Evolutionary conservation across 1,140 invertebrate species (phyloP), one percentile per base, ranked within the genome.

Genomic region (Bombus confusus): DNA sequence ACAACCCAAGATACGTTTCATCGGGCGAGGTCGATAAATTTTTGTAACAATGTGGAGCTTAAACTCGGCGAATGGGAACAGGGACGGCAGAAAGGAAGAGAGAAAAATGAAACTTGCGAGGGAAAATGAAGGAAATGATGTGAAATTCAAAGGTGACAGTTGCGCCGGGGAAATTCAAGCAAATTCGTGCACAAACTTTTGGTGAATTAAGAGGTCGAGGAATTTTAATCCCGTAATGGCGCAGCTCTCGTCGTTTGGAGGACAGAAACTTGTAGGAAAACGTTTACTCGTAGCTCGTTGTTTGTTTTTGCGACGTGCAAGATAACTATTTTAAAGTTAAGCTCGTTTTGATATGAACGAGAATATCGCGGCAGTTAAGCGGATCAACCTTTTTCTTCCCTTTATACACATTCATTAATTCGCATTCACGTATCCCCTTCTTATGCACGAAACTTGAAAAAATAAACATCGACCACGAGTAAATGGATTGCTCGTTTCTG

Each of bases 301-400:
- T 72, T 76, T 57, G 74, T 57, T 76, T 57, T 31, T 57, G 22
- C 31, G 31, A 43, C n/a, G 73, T 31, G 43, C 22, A 34, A 59
- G 74, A n/a, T 37, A 76, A 76, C 74, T 76, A 76, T 76, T 76
- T 76, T 76, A 76, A 76, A 76, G 74, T 57, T 57, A 76, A 76
- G 47, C 47, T 57, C 47, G 52, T 34, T 76, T 76, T 57, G 47
- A 76, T 57, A 37, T 41, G 52, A 76, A 76, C 37, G 52, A 25
- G 74, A 76, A 76, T 76, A 57, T 37, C 31, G 74, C 31, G 73
- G 73, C 43, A 12, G 43, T 74, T 74, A 74, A 74, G 73, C 73
- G 31, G 47, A 57, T 57, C 43, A 57, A 37, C 12, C 43, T 57
- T 76, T 76, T 37, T 39, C 74, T 57, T 57, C 18, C 12, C 43